Conservation (phyloP, 2,888 invertebrate species). For the Cyclophora albipunctata region DNA sequence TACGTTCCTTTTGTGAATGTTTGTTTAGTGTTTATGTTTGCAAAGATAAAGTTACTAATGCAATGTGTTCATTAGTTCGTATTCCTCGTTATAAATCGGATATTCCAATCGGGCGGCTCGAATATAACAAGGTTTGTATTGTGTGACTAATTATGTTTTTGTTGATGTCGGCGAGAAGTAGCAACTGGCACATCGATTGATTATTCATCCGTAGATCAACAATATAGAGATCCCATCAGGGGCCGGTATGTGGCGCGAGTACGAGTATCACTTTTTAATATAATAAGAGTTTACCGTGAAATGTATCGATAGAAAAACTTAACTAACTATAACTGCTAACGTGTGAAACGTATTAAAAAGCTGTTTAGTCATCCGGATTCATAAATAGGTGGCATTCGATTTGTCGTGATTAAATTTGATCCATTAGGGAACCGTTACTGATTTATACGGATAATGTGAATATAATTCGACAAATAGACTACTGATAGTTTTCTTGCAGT, state of each 20-base stretch:
- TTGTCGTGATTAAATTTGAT: constrained; percentile 74
- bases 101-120: constrained; percentile 27
- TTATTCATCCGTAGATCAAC: constrained; percentile 73
- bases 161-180: constrained; percentile 49
- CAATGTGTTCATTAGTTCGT: constrained; percentile 7
- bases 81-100: constrained; percentile 12
- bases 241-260: constrained; percentile 61
- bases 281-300: constrained; percentile 74
- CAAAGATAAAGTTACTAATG: constrained; percentile 20
- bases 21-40: constrained; percentile 13
- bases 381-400: constrained; percentile 74
- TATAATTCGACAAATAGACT: constrained; percentile 63
- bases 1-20: constrained; percentile 25
- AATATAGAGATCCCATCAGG: constrained; percentile 71
- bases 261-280: constrained; percentile 65
- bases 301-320: constrained; percentile 73
- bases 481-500: constrained; percentile 33
- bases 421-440: constrained; percentile 69
- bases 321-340: constrained; percentile 73
- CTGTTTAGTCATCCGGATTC: constrained; percentile 72
- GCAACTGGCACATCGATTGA: constrained; percentile 67
- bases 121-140: constrained; percentile 33
- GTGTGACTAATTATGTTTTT: constrained; percentile 48
- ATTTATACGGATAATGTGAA: constrained; percentile 56
- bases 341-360: constrained; percentile 76